These are phyloP conservation scores for Nothura maculosa DNA, from an alignment of 2,797 vertebrate species.

Conservation along the genomic window DNA sequence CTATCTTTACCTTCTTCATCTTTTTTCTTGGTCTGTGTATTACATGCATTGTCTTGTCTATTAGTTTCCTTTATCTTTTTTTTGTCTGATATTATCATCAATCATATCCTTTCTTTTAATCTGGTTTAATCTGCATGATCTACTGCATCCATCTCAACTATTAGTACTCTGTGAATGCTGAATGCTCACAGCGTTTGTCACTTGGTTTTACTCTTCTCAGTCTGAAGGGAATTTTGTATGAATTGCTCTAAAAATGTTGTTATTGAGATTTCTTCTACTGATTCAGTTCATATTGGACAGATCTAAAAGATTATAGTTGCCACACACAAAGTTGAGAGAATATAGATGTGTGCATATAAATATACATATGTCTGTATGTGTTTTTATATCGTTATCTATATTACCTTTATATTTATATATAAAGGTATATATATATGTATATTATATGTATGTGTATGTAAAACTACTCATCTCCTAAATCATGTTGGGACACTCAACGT, in stretches of 20 bases:
- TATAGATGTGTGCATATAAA: neutral
- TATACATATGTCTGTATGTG: fast-evolving
- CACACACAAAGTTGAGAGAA: neutral
- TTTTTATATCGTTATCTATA: neutral
- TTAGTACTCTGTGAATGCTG: neutral
- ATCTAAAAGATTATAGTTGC: neutral
- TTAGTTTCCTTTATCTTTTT: neutral
- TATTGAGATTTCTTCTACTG: neutral
- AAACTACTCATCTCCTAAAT: neutral
- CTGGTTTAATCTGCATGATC: neutral
- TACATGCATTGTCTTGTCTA: neutral
- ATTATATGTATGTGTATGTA: fast-evolving
- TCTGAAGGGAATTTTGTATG: neutral
- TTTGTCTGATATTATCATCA: neutral
- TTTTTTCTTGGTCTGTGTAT: neutral
- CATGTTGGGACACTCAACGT: neutral
- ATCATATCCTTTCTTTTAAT: neutral
- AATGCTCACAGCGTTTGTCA: neutral
- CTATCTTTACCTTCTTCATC: neutral
- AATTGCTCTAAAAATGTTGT: neutral
- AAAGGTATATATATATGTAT: no score
- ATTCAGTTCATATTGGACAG: neutral
- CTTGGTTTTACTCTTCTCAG: neutral
- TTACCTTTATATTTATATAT: neutral
- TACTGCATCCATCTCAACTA: neutral